Evolutionary conservation across 64 coral and sea anemone species (phyloP).

Genomic region (Dendrophyllia cribrosa): DNA sequence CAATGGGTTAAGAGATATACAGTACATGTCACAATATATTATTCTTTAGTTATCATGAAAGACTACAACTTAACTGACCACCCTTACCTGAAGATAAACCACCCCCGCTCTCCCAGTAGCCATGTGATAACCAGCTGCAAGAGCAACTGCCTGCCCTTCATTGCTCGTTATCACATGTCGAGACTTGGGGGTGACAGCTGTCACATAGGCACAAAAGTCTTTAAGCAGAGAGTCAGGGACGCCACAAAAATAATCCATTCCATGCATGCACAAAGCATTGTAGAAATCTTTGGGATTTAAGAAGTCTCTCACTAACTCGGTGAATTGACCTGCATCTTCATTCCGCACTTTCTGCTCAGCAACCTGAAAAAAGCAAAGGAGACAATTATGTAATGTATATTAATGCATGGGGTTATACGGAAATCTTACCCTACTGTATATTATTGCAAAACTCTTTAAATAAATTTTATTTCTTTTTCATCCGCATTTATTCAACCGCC

Average conservation of each 20-base stretch:
- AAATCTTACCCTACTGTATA: too few relatives aligned
- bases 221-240: constrained; percentile 98
- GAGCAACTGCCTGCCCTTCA: constrained; percentile 88
- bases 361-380: constrained; percentile 44
- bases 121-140: constrained; percentile 97
- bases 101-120: constrained; percentile 92
- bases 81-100: constrained; percentile 88
- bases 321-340: constrained; percentile 94
- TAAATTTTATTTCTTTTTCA: too few relatives aligned
- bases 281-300: constrained; percentile 99
- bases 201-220: constrained; percentile 99
- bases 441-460: too few relatives aligned
- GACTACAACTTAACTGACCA: background rate
- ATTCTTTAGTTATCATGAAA: too few relatives aligned
- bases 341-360: constrained; percentile 89
- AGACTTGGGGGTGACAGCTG: constrained; percentile 72
- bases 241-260: constrained; percentile 96
- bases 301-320: constrained; percentile 98
- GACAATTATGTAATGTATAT: too few relatives aligned
- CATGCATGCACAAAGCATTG: constrained; percentile 80
- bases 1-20: too few relatives aligned
- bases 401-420: too few relatives aligned
- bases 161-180: constrained; percentile 93
- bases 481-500: too few relatives aligned
- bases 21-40: too few relatives aligned